These are phyloP conservation scores for Prinia subflava DNA, from an alignment of 2,113 vertebrate species.

Conservation along the genomic window DNA sequence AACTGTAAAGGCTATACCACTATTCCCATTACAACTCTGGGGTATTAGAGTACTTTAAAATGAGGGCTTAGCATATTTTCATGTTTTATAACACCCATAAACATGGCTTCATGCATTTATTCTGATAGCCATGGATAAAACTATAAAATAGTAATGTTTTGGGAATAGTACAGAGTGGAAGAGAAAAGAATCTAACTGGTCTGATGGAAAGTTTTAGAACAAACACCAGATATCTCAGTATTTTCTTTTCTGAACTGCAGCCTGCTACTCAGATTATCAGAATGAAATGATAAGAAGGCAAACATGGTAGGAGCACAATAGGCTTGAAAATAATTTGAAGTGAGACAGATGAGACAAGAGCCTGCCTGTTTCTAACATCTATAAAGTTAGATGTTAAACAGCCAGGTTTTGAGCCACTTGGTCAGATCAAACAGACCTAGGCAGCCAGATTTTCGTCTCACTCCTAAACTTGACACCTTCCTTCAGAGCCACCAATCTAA, in stretches of 20 bases:
- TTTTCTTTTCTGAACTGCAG: neutral
- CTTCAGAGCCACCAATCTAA: neutral
- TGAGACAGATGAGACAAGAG: neutral
- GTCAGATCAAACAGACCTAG: neutral
- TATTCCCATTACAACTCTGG: neutral
- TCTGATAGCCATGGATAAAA: neutral
- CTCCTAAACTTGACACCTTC: neutral
- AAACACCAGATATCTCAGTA: neutral
- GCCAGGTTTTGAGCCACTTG: neutral
- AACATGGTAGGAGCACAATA: neutral
- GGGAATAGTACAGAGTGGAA: neutral
- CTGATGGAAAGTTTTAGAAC: neutral
- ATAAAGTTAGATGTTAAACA: neutral
- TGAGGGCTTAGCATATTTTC: neutral
- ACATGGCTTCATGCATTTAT: neutral
- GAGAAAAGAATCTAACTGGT: neutral
- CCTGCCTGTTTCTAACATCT: neutral
- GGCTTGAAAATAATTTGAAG: neutral
- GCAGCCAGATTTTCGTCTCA: neutral
- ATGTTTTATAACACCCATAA: neutral
- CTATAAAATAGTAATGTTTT: neutral
- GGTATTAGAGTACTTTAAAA: neutral
- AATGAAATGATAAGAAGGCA: neutral
- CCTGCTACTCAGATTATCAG: neutral
- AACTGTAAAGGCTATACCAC: neutral